Evolutionary conservation across 1,140 invertebrate species (phyloP), one percentile per base, ranked within the genome.

Genomic region (Pemphigus obesinymphae): DNA sequence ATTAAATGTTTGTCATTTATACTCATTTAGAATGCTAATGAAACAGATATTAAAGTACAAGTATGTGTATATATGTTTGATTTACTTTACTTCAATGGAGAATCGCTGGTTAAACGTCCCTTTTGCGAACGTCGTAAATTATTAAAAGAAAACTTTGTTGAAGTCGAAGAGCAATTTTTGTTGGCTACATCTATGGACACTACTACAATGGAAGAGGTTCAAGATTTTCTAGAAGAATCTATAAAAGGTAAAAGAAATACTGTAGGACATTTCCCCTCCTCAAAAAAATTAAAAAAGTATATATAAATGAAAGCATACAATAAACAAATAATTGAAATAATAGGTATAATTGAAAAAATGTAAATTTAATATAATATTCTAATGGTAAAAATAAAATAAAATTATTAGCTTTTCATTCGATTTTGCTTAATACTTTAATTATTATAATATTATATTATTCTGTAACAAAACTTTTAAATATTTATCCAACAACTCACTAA

Each of bases 51-150:
- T 82, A 98, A 97, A 88, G 96, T 99, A 10, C 94, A 97, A 88
- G 97, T 99, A 53, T 98, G 96, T 87, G 92, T 99, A 13, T 99
- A 97, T 87, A 95, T 97, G 85, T 99, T 99, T 89, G 98, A 99
- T 90, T 88, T 99, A 48, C 88, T 99, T 0, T 99, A 96, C 86
- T 89, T 99, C 1, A 99, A 99, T 89, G 97, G 95, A 0, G 89
- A 93, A 85, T 88, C 97, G 1, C 88, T 99, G 0, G 95, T 99
- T 0, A 90, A 91, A 70, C 88, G 93, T 85, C 91, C 96, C 0
- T 92, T 99, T 83, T 86, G 89, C 5, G 90, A 93, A 85, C 88
- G 98, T 26, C 88, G 98, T 17, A 88, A 91, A 61, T 87, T 97
- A 50, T 87, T 99, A 3, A 88, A 89, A 83, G 88, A 93, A 80